Base-by-base conservation (phyloP, 2,113 vertebrate genomes). In the Sciurus niger region DNA sequence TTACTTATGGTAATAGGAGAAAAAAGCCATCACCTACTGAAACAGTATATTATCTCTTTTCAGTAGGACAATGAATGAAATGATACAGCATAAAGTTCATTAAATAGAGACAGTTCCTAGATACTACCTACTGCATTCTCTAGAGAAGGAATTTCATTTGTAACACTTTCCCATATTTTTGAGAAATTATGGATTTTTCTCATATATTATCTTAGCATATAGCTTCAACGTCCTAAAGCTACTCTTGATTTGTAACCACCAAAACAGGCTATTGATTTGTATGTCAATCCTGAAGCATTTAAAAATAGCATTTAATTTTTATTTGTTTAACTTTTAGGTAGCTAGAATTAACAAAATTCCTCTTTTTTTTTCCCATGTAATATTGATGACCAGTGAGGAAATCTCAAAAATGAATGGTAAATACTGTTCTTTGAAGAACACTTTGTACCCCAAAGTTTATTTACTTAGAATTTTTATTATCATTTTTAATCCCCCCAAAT, bases 261-360 rank as follows among this genome's bases (percentile, higher is more conserved):
- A 51, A 92, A 13, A 18, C 53, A 80, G 84, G 6, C 37, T 96
- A 86, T 90, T 94, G 93, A 70, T 76, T 89, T 80, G 43, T 16
- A 94, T 68, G 34, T 6, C 82, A 84, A 40, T 60, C 90, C 65
- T 88, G 32, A 88, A 80, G 78, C 63, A 92, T 84, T 89, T 86
- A 82, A 28, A 95, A 89, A 58, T 46, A 60, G 0, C 30, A 76
- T 74, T 85, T 28, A 76, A 67, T 17, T 74, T 73, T 92, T 51
- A 37, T 74, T 51, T 22, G 40, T 32, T 94, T 90, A 77, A 87
- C 60, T 82, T 97, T 84, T 87, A 92, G 22, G 48, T 65, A 73
- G 48, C 18, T 88, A 40, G 0, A 46, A 55, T 63, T 48, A 73
- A 79, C 8, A 7, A 90, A 92, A 89, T 70, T 55, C 10, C 84